Evolutionary conservation across 2,113 vertebrate species (phyloP).

Genomic region (Solea senegalensis): DNA sequence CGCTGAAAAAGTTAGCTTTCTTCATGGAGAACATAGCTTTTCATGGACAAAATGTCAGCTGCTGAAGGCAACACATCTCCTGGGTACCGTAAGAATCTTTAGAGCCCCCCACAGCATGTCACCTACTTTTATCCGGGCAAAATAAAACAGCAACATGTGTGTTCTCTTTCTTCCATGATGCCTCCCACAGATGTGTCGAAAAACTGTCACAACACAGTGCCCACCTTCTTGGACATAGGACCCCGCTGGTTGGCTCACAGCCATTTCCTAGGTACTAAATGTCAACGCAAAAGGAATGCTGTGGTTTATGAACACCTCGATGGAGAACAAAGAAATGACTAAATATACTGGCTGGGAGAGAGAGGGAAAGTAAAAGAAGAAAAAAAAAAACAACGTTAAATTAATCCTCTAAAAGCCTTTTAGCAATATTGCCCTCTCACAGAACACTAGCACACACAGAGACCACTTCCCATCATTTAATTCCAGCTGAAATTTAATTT

Average conservation of each 20-base stretch:
- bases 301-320: constrained; percentile 78
- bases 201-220: constrained; percentile 46
- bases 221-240: constrained; percentile 38
- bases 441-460: constrained; percentile 70
- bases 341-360: constrained; percentile 49
- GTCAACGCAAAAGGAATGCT: constrained; percentile 65
- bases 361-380: constrained; percentile 26
- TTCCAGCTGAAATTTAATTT: constrained; percentile 85
- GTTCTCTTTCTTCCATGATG: constrained; percentile 26
- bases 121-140: constrained; percentile 19
- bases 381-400: constrained; percentile 74
- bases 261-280: constrained; percentile 70
- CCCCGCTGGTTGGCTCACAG: constrained; percentile 50
- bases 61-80: constrained; percentile 18
- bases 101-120: constrained; percentile 34
- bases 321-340: constrained; percentile 65
- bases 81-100: constrained; percentile 8
- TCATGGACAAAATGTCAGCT: constrained; percentile 17
- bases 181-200: constrained; percentile 29
- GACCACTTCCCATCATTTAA: constrained; percentile 82
- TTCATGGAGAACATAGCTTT: constrained; percentile 14
- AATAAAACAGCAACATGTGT: constrained; percentile 55
- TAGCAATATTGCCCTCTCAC: constrained; percentile 85
- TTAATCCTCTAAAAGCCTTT: constrained; percentile 89
- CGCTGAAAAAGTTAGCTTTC: constrained; percentile 4